A percentile compares a stretch with the other conserved stretches of the same genome.
phyloP scores from a whole-genome alignment of 2,888 invertebrate genomes.

The Melanophora roralis region DNA sequence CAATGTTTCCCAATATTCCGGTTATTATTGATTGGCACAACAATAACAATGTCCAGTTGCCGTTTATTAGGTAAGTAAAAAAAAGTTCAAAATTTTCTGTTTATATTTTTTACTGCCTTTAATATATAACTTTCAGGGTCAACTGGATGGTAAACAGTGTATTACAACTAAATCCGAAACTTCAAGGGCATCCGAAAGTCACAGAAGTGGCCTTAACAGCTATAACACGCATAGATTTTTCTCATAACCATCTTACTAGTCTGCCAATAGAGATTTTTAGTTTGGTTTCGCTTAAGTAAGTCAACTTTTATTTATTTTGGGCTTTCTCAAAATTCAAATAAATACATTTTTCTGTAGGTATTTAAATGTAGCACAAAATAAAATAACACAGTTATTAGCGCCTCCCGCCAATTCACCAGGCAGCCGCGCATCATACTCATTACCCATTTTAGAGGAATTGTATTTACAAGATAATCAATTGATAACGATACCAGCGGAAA shows the following conservation, averaged over 20 bases:
- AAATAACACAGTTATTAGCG: slow-evolving; percentile 85
- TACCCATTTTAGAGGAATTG: slow-evolving; percentile 91
- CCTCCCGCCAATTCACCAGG: slow-evolving; percentile 62
- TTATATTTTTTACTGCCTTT: slow-evolving; percentile 1
- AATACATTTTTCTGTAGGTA: slow-evolving; percentile 77
- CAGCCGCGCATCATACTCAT: slow-evolving; percentile 78
- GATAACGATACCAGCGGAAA: slow-evolving; percentile 86
- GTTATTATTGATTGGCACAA: slow-evolving; percentile 96
- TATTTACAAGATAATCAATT: slow-evolving; percentile 95
- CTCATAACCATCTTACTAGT: slow-evolving; percentile 88
- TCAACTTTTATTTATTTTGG: not conserved
- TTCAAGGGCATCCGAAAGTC: slow-evolving; percentile 83
- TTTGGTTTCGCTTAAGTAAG: slow-evolving; percentile 85
- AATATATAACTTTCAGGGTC: slow-evolving; percentile 75
- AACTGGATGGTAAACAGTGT: slow-evolving; percentile 92
- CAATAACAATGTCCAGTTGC: slow-evolving; percentile 82
- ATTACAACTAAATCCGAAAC: slow-evolving; percentile 88
- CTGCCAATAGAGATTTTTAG: slow-evolving; percentile 91
- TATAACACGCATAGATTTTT: slow-evolving; percentile 94
- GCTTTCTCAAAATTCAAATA: not conserved
- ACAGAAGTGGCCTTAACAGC: slow-evolving; percentile 88
- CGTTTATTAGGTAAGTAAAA: slow-evolving; percentile 80
- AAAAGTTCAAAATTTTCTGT: too few relatives aligned
- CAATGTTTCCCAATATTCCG: slow-evolving; percentile 88
- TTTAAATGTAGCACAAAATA: slow-evolving; percentile 93